Evolutionary conservation across 53 echinoderm and acorn worm species (phyloP), one percentile per base, ranked within the genome.

Genomic region (Temnopleurus reevesii): DNA sequence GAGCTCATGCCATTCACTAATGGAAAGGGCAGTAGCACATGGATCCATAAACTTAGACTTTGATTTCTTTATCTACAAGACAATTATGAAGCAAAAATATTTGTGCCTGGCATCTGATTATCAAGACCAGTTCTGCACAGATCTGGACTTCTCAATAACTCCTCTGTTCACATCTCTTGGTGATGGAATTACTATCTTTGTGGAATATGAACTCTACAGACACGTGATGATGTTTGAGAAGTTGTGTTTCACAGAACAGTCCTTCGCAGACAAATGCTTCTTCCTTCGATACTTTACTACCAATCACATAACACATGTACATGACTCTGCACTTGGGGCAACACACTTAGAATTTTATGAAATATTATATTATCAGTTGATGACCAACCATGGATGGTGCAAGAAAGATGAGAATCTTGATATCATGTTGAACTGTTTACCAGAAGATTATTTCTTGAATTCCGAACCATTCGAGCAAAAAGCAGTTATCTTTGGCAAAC

Each of bases 371-470:
- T 43, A 71, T 41, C 41, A 71, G 18, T 31, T 55, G 34, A 83
- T 83, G 83, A 83, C 57, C 30, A 55, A 53, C 19, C 4, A 26
- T 23, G n/a, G 9, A 21, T 55, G 56, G 83, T 57, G 83, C 83
- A 30, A 10, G 34, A 55, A 56, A 36, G 55, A 83, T 34, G 83
- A 83, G 38, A 31, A 83, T 15, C 7, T 55, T 5, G 17, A 19
- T 21, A 8, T 9, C 30, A 26, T 55, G 55, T 18, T 31, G 34
- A 18, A 55, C 10, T 83, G 83, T 83, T 33, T 53, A 4, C 80
- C 47, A 12, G 46, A 80, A 49, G 25, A 49, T 47, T 8, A 80
- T 80, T 80, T 49, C 80, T 53, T 13, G 23, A 53, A 46, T 28
- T 18, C 17, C 47, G 80, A 41, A 51, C 17, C 53, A 12, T 9